Evolutionary conservation across 2,797 vertebrate species (phyloP).

Genomic region (Poliocrania exsul): DNA sequence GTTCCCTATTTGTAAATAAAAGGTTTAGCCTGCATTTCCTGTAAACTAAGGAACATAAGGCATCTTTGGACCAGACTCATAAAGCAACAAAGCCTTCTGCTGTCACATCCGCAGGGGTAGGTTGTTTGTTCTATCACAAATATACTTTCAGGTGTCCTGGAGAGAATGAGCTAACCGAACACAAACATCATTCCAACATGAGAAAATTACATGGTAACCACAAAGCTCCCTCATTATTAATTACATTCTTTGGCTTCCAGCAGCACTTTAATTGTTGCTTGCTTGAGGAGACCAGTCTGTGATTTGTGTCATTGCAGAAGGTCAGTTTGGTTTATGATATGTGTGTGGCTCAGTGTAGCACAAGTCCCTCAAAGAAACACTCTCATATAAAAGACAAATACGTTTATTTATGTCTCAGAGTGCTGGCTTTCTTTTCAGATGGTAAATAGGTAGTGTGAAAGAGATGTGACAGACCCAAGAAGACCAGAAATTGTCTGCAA

Average conservation of each 20-base stretch:
- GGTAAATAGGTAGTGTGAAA: conserved; percentile 71
- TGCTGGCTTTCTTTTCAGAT: conserved; percentile 60
- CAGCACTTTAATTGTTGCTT: not conserved
- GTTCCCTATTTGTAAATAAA: conserved; percentile 75
- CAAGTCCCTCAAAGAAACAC: not conserved
- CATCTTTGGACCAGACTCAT: conserved; percentile 60
- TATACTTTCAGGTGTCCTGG: conserved; percentile 47
- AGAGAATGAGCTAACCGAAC: conserved; percentile 37
- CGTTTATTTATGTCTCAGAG: conserved; percentile 44
- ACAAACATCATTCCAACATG: conserved; percentile 20
- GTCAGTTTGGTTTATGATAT: not conserved
- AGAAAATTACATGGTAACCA: conserved; percentile 14
- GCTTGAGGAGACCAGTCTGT: not conserved
- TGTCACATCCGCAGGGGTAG: conserved; percentile 24
- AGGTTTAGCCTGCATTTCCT: conserved; percentile 73
- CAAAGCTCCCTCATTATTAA: not conserved
- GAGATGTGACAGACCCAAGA: conserved; percentile 70
- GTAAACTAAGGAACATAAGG: conserved; percentile 67
- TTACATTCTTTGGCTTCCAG: not conserved
- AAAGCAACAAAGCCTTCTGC: conserved; percentile 59
- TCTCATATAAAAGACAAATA: conserved; percentile 1
- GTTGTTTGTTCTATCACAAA: conserved; percentile 5
- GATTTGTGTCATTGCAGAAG: conserved; percentile 8
- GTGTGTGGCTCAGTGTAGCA: not conserved
- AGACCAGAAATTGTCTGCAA: conserved; percentile 69